Evolutionary conservation across 2,888 invertebrate species (phyloP), one percentile per base, ranked within the genome.

Genomic region (Molanna angustata): DNA sequence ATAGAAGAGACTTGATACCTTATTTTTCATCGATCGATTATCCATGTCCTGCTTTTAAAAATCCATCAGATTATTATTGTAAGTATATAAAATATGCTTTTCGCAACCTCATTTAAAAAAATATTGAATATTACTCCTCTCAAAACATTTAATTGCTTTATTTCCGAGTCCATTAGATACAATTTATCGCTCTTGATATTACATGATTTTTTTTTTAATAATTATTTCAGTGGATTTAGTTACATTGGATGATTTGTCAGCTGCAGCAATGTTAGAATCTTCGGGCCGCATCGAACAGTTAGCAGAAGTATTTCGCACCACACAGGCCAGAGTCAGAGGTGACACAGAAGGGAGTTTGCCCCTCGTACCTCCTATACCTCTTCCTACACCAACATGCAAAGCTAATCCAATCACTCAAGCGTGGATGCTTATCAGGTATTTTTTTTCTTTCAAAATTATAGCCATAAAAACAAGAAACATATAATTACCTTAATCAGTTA

Each of bases 1-100:
- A 86, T 63, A 80, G 94, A 64, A 80, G 89, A 63, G 91, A 94
- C 69, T 88, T 96, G 87, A 83, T 94, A 68, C 87, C 91, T 65
- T 96, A 96, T 75, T 96, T 96, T 74, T 90, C 88, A 48, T 84
- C 86, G 45, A 74, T 82, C 60, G 94, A 95, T 65, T 96, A 94
- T 74, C 94, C 95, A 2, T 96, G 95, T 70, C 96, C 96, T 11
- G 90, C 94, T 1, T 95, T 90, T 70, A 96, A 96, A 72, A 96
- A 96, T 68, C 95, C 95, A 44, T 94, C 94, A 0, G 96, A 96
- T 75, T 96, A 96, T 69, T 96, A 96, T 69, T 79, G 91, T 92
- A 74, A 84, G 88, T 80, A 37, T 14, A 6, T 35, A 13, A 11
- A 7, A 7, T 6, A 7, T 27, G 11, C 27, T 27, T 7, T 11